Conservation (phyloP, 2,797 vertebrate genomes). For the Ctenochaetus hawaiiensis region DNA sequence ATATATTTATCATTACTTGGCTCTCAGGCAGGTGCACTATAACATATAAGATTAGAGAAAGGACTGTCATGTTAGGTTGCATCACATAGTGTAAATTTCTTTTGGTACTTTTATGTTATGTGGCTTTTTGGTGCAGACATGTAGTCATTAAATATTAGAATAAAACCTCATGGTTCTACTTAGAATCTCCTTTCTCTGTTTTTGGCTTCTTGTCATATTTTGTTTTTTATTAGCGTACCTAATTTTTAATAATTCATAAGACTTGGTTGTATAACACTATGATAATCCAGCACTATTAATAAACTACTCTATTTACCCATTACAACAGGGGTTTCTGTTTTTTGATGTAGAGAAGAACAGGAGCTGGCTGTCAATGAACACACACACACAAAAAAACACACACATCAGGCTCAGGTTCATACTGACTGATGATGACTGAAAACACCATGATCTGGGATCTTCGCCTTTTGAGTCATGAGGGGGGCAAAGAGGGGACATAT, state of each 20-base stretch:
- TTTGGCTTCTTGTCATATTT: background rate
- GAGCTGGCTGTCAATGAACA: background rate
- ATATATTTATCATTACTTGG: too few species aligned
- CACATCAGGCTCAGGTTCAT: background rate
- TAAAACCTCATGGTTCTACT: background rate
- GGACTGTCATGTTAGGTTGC: background rate
- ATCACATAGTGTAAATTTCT: background rate
- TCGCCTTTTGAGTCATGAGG: background rate
- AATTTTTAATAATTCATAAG: too few species aligned
- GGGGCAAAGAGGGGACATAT: slow-evolving; percentile 14
- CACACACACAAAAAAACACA: background rate
- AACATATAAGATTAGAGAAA: background rate
- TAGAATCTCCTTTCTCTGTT: too few species aligned
- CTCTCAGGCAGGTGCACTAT: background rate
- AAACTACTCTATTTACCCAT: background rate
- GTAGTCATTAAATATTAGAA: background rate
- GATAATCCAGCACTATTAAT: background rate
- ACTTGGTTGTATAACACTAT: background rate
- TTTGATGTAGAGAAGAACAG: too few species aligned
- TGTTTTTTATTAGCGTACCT: background rate
- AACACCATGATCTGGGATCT: slow-evolving; percentile 5
- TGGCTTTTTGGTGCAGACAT: background rate
- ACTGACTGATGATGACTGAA: background rate
- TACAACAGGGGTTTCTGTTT: too few species aligned
- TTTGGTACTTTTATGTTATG: background rate